A percentile compares a stretch with the other conserved stretches of the same genome.
Evolutionary conservation across 2,113 vertebrate species (phyloP).

Genomic region (Riparia riparia): DNA sequence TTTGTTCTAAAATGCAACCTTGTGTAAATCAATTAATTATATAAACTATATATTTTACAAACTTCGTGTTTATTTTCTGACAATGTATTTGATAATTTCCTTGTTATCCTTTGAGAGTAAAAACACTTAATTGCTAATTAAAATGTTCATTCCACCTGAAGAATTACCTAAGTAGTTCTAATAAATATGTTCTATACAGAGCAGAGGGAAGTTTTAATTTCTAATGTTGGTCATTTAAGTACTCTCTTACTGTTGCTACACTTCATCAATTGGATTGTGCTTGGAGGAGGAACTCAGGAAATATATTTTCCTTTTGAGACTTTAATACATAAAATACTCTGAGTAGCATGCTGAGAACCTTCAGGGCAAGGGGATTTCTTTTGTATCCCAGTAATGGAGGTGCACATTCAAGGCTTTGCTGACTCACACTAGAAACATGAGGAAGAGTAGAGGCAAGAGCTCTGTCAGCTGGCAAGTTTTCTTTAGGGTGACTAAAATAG

Average conservation of each 20-base stretch:
- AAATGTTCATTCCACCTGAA: not conserved
- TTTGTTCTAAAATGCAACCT: not conserved
- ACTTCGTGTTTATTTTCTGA: not conserved
- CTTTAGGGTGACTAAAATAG: not conserved
- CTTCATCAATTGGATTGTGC: not conserved
- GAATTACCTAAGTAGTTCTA: not conserved
- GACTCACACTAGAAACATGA: not conserved
- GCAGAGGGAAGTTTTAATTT: not conserved
- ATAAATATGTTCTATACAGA: not conserved
- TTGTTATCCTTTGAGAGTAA: constrained; percentile 1
- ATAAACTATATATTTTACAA: not conserved
- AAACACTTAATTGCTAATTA: constrained; percentile 9
- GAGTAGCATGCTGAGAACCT: not conserved
- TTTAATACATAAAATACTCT: not conserved
- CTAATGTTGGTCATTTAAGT: not conserved
- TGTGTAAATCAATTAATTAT: not conserved
- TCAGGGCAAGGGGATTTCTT: constrained; percentile 9
- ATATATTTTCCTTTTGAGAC: not conserved
- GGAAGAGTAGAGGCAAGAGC: not conserved
- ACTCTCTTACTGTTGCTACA: not conserved
- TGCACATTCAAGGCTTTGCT: not conserved
- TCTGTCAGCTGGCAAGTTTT: not conserved
- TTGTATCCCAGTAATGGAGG: not conserved
- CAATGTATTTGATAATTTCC: not conserved
- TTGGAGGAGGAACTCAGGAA: not conserved